Percentiles rank a stretch among this genome's conserved stretches.
phyloP scores from a whole-genome alignment of 1,140 invertebrate genomes.

The Dryas iulia region DNA sequence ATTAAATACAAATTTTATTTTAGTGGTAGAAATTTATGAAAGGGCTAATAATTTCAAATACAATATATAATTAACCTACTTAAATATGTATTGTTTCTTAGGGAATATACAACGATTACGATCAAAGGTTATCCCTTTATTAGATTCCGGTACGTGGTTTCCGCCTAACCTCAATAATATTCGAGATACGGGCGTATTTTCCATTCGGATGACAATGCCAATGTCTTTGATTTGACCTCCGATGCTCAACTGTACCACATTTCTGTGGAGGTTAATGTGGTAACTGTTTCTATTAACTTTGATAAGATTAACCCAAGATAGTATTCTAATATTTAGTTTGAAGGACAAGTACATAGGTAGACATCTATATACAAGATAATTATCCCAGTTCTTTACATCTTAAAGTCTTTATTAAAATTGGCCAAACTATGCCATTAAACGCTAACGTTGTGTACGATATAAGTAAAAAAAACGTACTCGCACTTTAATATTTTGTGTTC shows the following conservation, averaged over 20 bases:
- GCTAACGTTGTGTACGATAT: too few relatives aligned
- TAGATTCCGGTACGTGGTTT: constrained; percentile 15
- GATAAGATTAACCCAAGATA: not conserved
- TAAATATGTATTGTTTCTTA: not conserved
- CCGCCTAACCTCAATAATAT: constrained; percentile 23
- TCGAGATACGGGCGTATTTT: constrained; percentile 30
- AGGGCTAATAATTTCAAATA: not conserved
- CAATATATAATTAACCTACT: not conserved
- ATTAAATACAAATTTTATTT: not conserved
- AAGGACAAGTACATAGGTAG: too few relatives aligned
- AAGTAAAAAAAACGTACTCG: too few relatives aligned
- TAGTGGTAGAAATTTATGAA: not conserved
- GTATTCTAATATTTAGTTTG: too few relatives aligned
- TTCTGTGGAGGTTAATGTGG: constrained; percentile 16
- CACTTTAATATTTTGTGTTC: too few relatives aligned
- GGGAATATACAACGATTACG: constrained; percentile 15
- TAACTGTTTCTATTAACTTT: not conserved
- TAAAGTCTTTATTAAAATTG: too few relatives aligned
- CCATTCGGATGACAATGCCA: constrained; percentile 25
- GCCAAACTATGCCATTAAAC: too few relatives aligned
- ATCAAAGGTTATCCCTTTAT: constrained; percentile 27
- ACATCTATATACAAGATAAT: too few relatives aligned
- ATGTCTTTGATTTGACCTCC: constrained; percentile 31
- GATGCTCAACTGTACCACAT: constrained; percentile 13
- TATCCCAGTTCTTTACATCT: too few relatives aligned